phyloP scores from a whole-genome alignment of 2,888 invertebrate species.

The Microdon myrmicae region DNA sequence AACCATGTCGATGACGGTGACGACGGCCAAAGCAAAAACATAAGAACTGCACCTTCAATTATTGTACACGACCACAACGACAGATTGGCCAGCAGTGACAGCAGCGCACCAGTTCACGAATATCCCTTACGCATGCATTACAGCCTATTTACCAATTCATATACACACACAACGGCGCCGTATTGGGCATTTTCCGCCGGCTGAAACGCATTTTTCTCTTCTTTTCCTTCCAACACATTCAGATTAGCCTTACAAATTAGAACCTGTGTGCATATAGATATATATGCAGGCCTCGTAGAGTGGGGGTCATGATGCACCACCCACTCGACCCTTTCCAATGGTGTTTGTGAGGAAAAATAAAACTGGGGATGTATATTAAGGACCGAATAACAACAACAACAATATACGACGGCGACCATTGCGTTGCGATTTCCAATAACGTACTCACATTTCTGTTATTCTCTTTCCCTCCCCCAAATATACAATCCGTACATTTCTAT shows the following conservation, averaged over 20 bases:
- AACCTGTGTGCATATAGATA: slow-evolving; percentile 14
- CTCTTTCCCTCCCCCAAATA: slow-evolving; percentile 13
- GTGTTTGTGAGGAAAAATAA: slow-evolving; percentile 25
- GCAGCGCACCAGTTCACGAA: slow-evolving; percentile 31
- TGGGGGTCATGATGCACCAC: slow-evolving; percentile 41
- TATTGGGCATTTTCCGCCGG: slow-evolving; percentile 37
- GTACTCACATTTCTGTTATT: slow-evolving; percentile 32
- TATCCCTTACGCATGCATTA: slow-evolving; percentile 51
- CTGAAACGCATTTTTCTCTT: slow-evolving; percentile 36
- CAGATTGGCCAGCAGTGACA: slow-evolving; percentile 5
- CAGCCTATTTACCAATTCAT: slow-evolving; percentile 38
- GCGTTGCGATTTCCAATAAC: slow-evolving; percentile 52
- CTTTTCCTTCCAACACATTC: slow-evolving; percentile 32
- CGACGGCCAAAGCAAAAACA: slow-evolving; percentile 24
- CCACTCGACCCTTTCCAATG: slow-evolving; percentile 50
- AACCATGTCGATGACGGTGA: too few species aligned
- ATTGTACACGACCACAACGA: slow-evolving; percentile 29
- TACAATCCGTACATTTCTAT: too few species aligned
- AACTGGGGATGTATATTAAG: slow-evolving; percentile 35
- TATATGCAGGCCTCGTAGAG: slow-evolving; percentile 29
- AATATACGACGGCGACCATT: slow-evolving; percentile 48
- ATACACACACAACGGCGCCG: slow-evolving; percentile 34
- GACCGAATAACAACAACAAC: slow-evolving; percentile 35
- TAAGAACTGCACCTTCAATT: slow-evolving; percentile 44
- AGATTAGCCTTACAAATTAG: slow-evolving; percentile 51